These are phyloP conservation scores for Macaca fascicularis DNA, from an alignment of 2,113 vertebrate species.

Conservation along the genomic window T2T-MFA8v1.1 NC_088381.1:59410501-59411000, in stretches of 20 bases:
- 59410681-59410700: too few species aligned
- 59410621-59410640: neutral
- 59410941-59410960: neutral
- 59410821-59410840: neutral
- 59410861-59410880: neutral
- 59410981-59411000: neutral
- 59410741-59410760: neutral
- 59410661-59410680: neutral
- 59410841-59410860: neutral
- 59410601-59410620: neutral
- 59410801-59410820: neutral
- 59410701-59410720: fast-evolving
- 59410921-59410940: neutral
- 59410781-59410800: neutral
- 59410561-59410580: neutral
- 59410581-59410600: neutral
- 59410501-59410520: neutral
- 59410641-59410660: neutral
- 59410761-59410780: too few species aligned
- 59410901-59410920: neutral
- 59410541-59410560: neutral
- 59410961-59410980: neutral
- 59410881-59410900: neutral
- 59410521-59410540: neutral
- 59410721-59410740: neutral